These are phyloP conservation scores for Podarcis raffonei DNA, from an alignment of 2,113 vertebrate species.

Conservation along the genomic window DNA sequence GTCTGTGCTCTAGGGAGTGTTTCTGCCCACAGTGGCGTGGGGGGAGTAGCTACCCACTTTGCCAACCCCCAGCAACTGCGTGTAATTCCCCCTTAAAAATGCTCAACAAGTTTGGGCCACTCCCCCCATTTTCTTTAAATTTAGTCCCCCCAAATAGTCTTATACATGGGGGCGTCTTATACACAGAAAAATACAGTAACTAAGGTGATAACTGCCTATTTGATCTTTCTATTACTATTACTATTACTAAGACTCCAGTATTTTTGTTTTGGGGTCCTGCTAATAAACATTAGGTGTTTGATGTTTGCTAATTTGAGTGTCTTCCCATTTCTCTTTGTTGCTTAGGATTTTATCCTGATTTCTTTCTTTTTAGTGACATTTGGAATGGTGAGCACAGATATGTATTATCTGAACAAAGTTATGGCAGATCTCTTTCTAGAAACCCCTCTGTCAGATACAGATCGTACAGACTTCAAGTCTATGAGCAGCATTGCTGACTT, in stretches of 20 bases:
- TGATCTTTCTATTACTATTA: background rate
- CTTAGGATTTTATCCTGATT: background rate
- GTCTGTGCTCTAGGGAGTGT: too few species aligned
- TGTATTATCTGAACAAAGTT: constrained; percentile 70
- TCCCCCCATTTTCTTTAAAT: too few species aligned
- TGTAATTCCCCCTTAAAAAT: too few species aligned
- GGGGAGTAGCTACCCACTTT: too few species aligned
- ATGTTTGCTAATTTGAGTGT: background rate
- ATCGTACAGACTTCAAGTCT: constrained; percentile 44
- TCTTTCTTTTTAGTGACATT: constrained; percentile 58
- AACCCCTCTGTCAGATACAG: constrained; percentile 21
- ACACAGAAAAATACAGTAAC: too few species aligned
- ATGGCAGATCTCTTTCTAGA: constrained; percentile 69
- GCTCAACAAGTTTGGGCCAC: too few species aligned
- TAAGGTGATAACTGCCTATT: background rate
- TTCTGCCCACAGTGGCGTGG: background rate
- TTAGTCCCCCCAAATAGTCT: too few species aligned
- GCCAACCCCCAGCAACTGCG: too few species aligned
- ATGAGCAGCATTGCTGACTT: constrained; percentile 65
- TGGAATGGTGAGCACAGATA: constrained; percentile 69
- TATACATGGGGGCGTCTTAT: too few species aligned
- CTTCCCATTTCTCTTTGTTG: background rate
- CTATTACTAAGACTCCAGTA: accelerated
- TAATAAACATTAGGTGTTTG: accelerated
- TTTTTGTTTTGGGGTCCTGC: accelerated